Evolutionary conservation across 2,888 invertebrate genomes (phyloP), one percentile per base, ranked within the genome.

Genomic region (Diadromus collaris): DNA sequence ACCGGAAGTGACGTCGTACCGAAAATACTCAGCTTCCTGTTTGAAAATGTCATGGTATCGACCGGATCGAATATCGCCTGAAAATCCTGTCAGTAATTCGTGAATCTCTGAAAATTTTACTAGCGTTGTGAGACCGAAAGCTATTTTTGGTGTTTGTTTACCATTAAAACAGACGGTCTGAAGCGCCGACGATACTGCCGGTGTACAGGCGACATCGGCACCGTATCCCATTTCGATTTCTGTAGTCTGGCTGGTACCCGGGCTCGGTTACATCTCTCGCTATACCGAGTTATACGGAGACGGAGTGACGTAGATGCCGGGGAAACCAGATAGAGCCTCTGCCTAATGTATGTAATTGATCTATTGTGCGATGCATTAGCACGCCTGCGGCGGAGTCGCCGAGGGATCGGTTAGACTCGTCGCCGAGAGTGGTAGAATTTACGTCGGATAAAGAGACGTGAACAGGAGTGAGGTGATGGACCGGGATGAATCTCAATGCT

Each of bases 261-360:
- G 54, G 24, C 32, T 67, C 58, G 41, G 58, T 34, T 32, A 58
- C 41, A 21, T 61, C 34, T 32, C 13, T 27, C n/a, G n/a, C n/a
- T n/a, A n/a, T n/a, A n/a, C 32, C 19, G 56, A 58, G 27, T 46
- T 56, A 21, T 46, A 21, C 29, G 56, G 48, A 60, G 58, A 64
- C 19, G 19, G 56, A 64, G 24, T 69, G 63, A 63, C 27, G 54
- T 32, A 41, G 32, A 68, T 27, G 41, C 51, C 44, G 56, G 60
- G 60, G 75, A 41, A 63, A 51, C 46, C 64, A 74, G 68, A 71
- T 76, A 54, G 68, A 73, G 54, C 83, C 83, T 82, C 84, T 84
- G 84, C 58, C 89, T 88, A 88, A 90, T 89, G 88, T 88, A 87
- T 87, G 89, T 90, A 90, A 90, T 90, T 90, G 89, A 90, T 89